Evolutionary conservation across 2,113 vertebrate genomes (phyloP).

Genomic region (cattle (Bos taurus)): DNA sequence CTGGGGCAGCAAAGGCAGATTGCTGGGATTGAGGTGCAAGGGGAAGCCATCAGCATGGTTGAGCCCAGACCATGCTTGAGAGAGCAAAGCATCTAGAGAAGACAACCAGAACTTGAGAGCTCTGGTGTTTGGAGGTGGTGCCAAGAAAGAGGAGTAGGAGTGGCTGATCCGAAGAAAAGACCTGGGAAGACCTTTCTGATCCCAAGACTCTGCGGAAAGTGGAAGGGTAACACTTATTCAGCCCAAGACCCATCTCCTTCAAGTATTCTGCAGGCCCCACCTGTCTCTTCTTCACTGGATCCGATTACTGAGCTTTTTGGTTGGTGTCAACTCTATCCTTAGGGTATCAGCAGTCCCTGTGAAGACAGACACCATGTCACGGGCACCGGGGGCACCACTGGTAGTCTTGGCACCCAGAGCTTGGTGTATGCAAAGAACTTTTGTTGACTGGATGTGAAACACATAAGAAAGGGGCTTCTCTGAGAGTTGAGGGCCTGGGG

Average conservation of each 20-base stretch:
- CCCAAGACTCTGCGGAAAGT: neutral
- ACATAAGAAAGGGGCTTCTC: no score
- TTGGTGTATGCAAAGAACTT: no score
- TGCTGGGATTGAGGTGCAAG: accelerated
- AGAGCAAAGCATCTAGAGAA: neutral
- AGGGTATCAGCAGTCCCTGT: neutral
- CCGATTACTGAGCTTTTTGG: accelerated
- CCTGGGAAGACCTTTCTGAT: neutral
- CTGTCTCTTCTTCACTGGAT: neutral
- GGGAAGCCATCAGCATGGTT: neutral
- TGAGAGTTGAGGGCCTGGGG: neutral
- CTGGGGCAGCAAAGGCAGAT: neutral
- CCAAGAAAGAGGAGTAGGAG: neutral
- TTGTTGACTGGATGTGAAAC: neutral
- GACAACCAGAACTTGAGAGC: neutral
- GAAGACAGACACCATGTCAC: neutral
- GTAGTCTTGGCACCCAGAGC: neutral
- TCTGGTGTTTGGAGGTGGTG: neutral
- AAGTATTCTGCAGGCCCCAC: no score
- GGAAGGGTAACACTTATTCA: neutral
- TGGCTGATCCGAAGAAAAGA: no score
- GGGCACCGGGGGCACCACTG: accelerated
- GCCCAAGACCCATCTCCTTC: neutral
- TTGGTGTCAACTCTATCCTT: neutral
- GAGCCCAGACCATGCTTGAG: neutral